Evolutionary conservation across 2,888 invertebrate genomes (phyloP), one percentile per base, ranked within the genome.

Genomic region (Xestobium rufovillosum): DNA sequence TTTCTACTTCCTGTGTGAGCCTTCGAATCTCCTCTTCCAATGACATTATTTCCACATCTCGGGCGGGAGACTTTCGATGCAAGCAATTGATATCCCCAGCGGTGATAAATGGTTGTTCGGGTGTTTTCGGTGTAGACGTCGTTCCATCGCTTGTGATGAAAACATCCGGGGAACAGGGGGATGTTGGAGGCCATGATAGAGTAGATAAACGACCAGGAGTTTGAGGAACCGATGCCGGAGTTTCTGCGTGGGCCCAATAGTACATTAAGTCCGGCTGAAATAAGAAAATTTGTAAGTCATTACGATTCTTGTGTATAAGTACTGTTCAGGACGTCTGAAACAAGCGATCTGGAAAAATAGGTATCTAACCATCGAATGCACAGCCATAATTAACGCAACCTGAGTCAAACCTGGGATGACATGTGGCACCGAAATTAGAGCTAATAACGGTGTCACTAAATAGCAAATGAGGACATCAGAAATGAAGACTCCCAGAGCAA

Each of bases 201-300:
- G 76, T 75, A 47, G 81, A 78, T 31, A 89, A 67, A 56, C 80
- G 76, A 32, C 86, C 83, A 1, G 87, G 86, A 11, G 83, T 80
- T 39, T 76, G 68, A 19, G 83, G 77, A 44, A 78, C 73, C 31
- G 75, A 69, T 23, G 75, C 68, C 36, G 80, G 76, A 31, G 73
- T 67, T 64, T 86, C 86, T 45, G 83, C 82, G 60, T 87, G 84
- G 14, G 86, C 76, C 91, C 91, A 92, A 61, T 82, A 86, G 67
- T 92, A 92, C 83, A 89, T 88, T 57, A 85, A 75, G 65, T 84
- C 87, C 40, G 87, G 83, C 91, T 91, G 67, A 17, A 75, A n/a
- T n/a, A n/a, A n/a, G n/a, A n/a, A n/a, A n/a, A n/a, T n/a, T n/a
- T n/a, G n/a, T n/a, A n/a, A 67, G 49, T 33, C 44, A 35, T 39